Base-by-base conservation (phyloP, 2,888 invertebrate species). In the Miltochrista miniata region DNA sequence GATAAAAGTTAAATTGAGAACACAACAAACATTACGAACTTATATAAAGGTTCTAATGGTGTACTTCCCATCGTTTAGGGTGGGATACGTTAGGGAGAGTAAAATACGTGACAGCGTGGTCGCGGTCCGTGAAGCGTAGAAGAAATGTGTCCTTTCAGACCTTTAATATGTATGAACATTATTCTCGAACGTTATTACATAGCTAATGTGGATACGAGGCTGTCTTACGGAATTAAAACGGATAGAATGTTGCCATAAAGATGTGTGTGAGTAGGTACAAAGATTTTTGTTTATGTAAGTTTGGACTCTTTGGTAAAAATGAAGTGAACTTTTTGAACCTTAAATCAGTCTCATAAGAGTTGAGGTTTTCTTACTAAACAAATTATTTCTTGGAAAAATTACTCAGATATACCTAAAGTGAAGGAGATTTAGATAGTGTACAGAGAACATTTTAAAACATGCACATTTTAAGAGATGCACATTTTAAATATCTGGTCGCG, bases 41-140 rank as follows among this genome's bases (percentile, higher is more conserved):
- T 64, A 62, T 55, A 67, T 62, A 66, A 55, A 64, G 63, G 59
- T 50, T 61, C 56, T 72, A 64, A 72, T 72, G 65, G 59, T 41
- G 54, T 62, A 60, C 56, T 60, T 67, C 56, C 64, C 61, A 69
- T 73, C 75, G 69, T 68, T 72, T 68, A 68, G 68, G 72, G 73
- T 68, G 66, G 72, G 70, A 65, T 70, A 72, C 48, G 59, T 59
- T 64, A 74, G 79, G 77, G 66, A 52, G 59, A 51, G 59, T 88
- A 81, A 89, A 85, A 87, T 88, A 89, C 87, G 88, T 85, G 88
- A 85, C 87, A 80, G 77, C 70, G 73, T 70, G 83, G 87, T 76
- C 81, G 79, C 72, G 87, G 87, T 86, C 69, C 67, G 74, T 67
- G 78, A 68, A 83, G 87, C 87, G 74, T 40, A 77, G 82, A 88